Percentiles rank a stretch among this genome's conserved stretches.
Evolutionary conservation across 2,113 vertebrate genomes (phyloP).

Genomic region (Nerophis lumbriciformis): DNA sequence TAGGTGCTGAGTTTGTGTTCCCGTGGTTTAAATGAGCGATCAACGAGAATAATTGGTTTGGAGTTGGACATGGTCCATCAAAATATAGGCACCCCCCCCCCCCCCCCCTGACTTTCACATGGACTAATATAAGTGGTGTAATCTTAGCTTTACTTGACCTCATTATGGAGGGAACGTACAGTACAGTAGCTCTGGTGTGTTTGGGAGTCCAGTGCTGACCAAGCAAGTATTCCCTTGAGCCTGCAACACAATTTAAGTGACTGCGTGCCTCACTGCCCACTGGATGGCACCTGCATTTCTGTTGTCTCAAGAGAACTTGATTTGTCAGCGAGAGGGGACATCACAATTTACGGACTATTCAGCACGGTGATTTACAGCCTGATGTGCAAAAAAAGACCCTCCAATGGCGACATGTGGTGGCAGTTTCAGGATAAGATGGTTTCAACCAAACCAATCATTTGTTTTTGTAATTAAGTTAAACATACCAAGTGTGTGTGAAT

Average conservation of each 20-base stretch:
- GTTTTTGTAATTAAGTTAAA: too few relatives aligned
- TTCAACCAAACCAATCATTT: too few relatives aligned
- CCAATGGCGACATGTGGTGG: too few relatives aligned
- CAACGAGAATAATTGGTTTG: too few relatives aligned
- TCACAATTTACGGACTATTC: conserved; percentile 36
- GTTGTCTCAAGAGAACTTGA: conserved; percentile 31
- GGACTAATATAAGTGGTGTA: background rate
- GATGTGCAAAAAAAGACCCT: conserved; percentile 10
- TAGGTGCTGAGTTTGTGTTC: too few relatives aligned
- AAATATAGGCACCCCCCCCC: too few relatives aligned
- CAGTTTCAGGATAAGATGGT: background rate
- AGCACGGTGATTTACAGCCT: too few relatives aligned
- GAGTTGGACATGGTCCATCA: too few relatives aligned
- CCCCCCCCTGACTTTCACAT: background rate
- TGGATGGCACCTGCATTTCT: conserved; percentile 26
- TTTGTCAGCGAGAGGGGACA: conserved; percentile 38
- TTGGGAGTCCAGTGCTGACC: conserved; percentile 1
- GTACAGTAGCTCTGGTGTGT: background rate
- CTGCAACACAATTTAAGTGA: conserved; percentile 18
- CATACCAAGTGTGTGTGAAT: too few relatives aligned
- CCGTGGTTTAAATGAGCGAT: too few relatives aligned
- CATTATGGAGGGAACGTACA: background rate
- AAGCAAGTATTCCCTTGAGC: background rate
- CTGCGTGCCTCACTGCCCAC: conserved; percentile 21
- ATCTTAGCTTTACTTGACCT: background rate